Evolutionary conservation across 2,888 invertebrate genomes (phyloP).

Genomic region (Cordilura impudica): DNA sequence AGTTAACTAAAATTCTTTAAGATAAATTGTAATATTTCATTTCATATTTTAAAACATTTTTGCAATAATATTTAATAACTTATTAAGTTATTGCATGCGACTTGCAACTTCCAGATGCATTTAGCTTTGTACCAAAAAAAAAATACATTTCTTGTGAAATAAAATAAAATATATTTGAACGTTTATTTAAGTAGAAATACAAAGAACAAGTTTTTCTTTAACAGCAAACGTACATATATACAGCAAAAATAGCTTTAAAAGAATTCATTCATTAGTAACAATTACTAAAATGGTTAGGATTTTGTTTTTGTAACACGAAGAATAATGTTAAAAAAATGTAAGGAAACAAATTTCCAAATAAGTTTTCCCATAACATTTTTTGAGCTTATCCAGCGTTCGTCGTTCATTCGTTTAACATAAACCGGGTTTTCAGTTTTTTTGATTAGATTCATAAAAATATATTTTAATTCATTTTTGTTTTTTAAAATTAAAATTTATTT

Average conservation of each 20-base stretch:
- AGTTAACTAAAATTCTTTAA: neutral
- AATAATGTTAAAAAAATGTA: too few species aligned
- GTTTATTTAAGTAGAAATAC: neutral
- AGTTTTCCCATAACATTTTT: too few species aligned
- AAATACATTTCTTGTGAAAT: conserved; percentile 17
- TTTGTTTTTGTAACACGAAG: too few species aligned
- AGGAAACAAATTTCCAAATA: too few species aligned
- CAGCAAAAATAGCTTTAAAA: neutral
- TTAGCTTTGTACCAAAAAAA: conserved; percentile 7
- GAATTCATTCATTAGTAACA: too few species aligned
- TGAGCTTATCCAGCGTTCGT: too few species aligned
- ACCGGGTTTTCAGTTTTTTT: too few species aligned
- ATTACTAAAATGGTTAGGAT: too few species aligned
- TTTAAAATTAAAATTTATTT: too few species aligned
- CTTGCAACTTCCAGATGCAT: neutral
- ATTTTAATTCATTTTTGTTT: too few species aligned
- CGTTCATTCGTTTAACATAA: too few species aligned
- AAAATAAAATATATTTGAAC: neutral
- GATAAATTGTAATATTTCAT: neutral
- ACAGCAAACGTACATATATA: neutral
- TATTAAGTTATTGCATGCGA: neutral
- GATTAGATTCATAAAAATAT: too few species aligned
- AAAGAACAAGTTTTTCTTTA: neutral
- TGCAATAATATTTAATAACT: neutral
- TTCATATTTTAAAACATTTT: neutral